Percentiles rank a stretch among this genome's conserved stretches.
phyloP scores from a whole-genome alignment of 2,888 invertebrate species.

The Liodrosophila aerea region DNA sequence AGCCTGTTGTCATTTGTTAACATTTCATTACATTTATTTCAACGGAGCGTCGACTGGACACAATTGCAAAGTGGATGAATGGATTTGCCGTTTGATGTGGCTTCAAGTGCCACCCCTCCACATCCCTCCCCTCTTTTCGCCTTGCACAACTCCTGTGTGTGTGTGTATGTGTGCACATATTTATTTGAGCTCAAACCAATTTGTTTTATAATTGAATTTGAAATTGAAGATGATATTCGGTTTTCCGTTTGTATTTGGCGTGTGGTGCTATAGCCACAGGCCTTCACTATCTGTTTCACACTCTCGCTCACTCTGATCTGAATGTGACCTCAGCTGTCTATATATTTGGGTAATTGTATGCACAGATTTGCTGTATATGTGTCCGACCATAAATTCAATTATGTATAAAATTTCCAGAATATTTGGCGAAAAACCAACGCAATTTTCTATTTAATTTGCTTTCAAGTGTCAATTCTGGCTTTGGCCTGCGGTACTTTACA shows the following conservation, averaged over 20 bases:
- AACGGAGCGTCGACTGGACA: slow-evolving; percentile 49
- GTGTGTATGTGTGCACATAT: slow-evolving; percentile 28
- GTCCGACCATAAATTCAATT: slow-evolving; percentile 75
- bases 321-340: slow-evolving; percentile 57
- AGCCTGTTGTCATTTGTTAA: slow-evolving; percentile 76
- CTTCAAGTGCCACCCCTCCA: slow-evolving; percentile 34
- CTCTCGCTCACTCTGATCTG: too few species aligned
- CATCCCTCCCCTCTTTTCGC: neutral
- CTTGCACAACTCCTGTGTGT: slow-evolving; percentile 3
- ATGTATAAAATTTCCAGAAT: slow-evolving; percentile 79
- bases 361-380: slow-evolving; percentile 32
- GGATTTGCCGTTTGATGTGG: slow-evolving; percentile 72
- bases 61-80: slow-evolving; percentile 74
- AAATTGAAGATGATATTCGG: slow-evolving; percentile 81
- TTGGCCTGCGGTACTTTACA: slow-evolving; percentile 48
- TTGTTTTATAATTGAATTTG: slow-evolving; percentile 82
- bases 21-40: slow-evolving; percentile 78
- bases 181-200: slow-evolving; percentile 76
- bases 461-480: slow-evolving; percentile 59
- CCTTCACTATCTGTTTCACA: slow-evolving; percentile 13
- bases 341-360: slow-evolving; percentile 64
- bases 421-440: slow-evolving; percentile 48
- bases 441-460: slow-evolving; percentile 76
- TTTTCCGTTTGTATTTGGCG: slow-evolving; percentile 71
- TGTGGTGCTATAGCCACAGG: slow-evolving; percentile 67